phyloP scores from a whole-genome alignment of 2,113 vertebrate genomes.

The Ophiodon elongatus region DNA sequence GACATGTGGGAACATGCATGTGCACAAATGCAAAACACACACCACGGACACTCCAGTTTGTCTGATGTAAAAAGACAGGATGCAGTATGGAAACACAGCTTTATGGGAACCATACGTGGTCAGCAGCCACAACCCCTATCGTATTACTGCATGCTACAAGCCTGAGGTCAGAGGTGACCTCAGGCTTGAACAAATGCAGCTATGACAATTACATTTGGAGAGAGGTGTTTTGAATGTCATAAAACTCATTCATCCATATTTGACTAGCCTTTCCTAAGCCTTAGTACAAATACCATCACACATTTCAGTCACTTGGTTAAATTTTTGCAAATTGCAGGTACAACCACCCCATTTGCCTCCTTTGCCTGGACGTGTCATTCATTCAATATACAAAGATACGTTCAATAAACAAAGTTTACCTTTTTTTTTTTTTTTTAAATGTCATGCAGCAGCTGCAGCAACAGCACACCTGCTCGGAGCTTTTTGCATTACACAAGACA shows the following conservation, averaged over 20 bases:
- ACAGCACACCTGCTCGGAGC: slow-evolving; percentile 1
- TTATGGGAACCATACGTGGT: background rate
- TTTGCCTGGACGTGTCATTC: slow-evolving; percentile 6
- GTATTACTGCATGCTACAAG: background rate
- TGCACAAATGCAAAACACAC: background rate
- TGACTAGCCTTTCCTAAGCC: background rate
- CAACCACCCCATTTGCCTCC: background rate
- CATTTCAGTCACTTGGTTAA: background rate
- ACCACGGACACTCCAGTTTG: background rate
- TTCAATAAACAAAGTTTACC: background rate
- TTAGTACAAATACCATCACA: background rate
- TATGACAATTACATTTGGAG: background rate
- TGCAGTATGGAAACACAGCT: background rate
- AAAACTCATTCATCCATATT: background rate
- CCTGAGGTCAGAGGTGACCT: background rate
- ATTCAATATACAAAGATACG: background rate
- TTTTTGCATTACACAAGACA: slow-evolving; percentile 5
- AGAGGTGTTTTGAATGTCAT: background rate
- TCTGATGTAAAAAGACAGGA: background rate
- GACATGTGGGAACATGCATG: slow-evolving; percentile 34
- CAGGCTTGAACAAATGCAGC: background rate
- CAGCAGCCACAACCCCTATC: slow-evolving; percentile 27
- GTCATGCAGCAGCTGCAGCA: background rate
- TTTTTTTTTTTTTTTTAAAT: slow-evolving; percentile 8
- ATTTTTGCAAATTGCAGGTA: background rate